Evolutionary conservation across 2,888 invertebrate species (phyloP).

Genomic region (Tenthredo livida): DNA sequence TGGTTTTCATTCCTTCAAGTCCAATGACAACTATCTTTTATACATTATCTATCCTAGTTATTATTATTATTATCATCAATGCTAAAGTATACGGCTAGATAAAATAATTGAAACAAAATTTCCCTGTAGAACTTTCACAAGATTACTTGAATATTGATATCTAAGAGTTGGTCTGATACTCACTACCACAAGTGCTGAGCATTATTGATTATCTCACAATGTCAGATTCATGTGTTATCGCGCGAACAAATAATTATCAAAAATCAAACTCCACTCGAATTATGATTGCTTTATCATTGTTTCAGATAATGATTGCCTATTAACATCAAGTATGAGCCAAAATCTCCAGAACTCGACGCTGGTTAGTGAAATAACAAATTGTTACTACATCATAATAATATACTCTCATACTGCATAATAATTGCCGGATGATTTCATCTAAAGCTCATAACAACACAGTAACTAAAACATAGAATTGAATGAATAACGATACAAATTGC

Average conservation of each 20-base stretch:
- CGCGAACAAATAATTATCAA: neutral
- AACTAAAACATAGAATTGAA: neutral
- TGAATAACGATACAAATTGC: neutral
- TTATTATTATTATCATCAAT: neutral
- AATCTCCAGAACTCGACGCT: constrained; percentile 53
- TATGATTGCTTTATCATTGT: neutral
- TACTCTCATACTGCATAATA: neutral
- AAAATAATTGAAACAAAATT: neutral
- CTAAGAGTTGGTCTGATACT: neutral
- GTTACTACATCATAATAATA: neutral
- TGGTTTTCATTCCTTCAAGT: neutral
- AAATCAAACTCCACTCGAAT: neutral
- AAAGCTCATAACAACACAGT: neutral
- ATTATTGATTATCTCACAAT: neutral
- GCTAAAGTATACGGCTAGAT: neutral
- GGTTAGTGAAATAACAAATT: constrained; percentile 38
- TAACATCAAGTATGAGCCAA: constrained; percentile 46
- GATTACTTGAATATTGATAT: neutral
- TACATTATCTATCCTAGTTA: neutral
- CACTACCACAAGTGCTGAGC: neutral
- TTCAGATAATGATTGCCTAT: constrained; percentile 48
- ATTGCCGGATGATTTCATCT: neutral
- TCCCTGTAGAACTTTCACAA: neutral
- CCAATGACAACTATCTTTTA: neutral
- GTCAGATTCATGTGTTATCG: neutral